These are phyloP conservation scores for Dinothrombium tinctorium DNA, from an alignment of 1,140 invertebrate genomes.

Conservation along the genomic window DNA sequence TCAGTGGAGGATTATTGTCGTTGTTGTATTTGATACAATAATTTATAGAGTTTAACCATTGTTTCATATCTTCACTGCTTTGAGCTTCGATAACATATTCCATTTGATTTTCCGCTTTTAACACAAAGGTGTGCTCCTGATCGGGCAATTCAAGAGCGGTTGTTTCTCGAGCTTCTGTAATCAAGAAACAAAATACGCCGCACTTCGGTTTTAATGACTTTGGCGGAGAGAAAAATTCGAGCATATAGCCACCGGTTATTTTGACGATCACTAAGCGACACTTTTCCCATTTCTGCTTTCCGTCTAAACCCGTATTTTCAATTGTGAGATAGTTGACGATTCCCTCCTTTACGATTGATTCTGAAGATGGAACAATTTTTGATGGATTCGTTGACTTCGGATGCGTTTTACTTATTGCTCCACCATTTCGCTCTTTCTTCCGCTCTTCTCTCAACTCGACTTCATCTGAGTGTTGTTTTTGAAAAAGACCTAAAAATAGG, in stretches of 20 bases:
- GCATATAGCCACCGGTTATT: slow-evolving; percentile 70
- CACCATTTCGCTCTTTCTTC: too few relatives aligned
- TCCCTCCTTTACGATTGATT: slow-evolving; percentile 44
- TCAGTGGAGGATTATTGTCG: not conserved
- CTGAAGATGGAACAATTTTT: not conserved
- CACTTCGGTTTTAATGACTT: slow-evolving; percentile 58
- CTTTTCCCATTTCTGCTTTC: slow-evolving; percentile 80
- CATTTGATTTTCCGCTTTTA: slow-evolving; percentile 63
- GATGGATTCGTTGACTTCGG: too few relatives aligned
- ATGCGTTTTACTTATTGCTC: too few relatives aligned
- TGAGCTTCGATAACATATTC: slow-evolving; percentile 87
- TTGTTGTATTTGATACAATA: slow-evolving; percentile 44
- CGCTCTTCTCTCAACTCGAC: too few relatives aligned
- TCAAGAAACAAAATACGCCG: slow-evolving; percentile 81
- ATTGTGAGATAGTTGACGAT: slow-evolving; percentile 64
- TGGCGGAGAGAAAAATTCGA: slow-evolving; percentile 85
- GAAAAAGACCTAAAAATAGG: too few relatives aligned
- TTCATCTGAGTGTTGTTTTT: too few relatives aligned
- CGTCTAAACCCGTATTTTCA: slow-evolving; percentile 74
- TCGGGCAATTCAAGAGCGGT: slow-evolving; percentile 91
- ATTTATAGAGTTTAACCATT: slow-evolving; percentile 59
- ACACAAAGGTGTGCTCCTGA: slow-evolving; percentile 83
- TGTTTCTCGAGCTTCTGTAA: slow-evolving; percentile 75
- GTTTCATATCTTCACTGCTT: slow-evolving; percentile 64
- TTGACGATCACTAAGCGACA: slow-evolving; percentile 69